These are phyloP conservation scores for Leptinotarsa tumamoca DNA, from an alignment of 2,888 invertebrate species.

Conservation along the genomic window DNA sequence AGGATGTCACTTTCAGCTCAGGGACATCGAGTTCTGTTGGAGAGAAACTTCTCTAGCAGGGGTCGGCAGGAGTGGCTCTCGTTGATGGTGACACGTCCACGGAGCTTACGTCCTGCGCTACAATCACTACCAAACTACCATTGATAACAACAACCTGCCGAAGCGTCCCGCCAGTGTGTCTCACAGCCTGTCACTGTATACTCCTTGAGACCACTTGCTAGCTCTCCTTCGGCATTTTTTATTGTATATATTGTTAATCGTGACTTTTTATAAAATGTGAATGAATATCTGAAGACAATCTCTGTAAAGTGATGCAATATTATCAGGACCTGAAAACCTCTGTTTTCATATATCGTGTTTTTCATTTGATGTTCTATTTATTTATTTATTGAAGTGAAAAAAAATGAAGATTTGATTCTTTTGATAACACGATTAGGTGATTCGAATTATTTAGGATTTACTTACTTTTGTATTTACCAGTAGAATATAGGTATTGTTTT, in stretches of 20 bases:
- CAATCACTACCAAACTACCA: slow-evolving; percentile 33
- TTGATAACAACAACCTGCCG: slow-evolving; percentile 57
- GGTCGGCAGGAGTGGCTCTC: slow-evolving; percentile 72
- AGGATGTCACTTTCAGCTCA: slow-evolving; percentile 69
- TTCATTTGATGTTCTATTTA: slow-evolving; percentile 13
- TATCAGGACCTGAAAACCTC: slow-evolving; percentile 44
- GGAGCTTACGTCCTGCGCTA: slow-evolving; percentile 51
- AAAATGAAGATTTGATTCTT: slow-evolving; percentile 14
- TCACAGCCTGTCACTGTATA: slow-evolving; percentile 59
- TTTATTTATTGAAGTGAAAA: slow-evolving; percentile 25
- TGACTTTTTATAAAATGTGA: slow-evolving; percentile 54
- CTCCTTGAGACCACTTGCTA: slow-evolving; percentile 63
- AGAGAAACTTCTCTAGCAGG: slow-evolving; percentile 83
- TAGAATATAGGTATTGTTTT: slow-evolving; percentile 22
- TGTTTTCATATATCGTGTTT: slow-evolving; percentile 40
- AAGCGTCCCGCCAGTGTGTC: slow-evolving; percentile 58
- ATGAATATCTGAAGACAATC: slow-evolving; percentile 58
- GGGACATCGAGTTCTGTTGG: slow-evolving; percentile 78
- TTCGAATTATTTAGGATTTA: slow-evolving; percentile 21
- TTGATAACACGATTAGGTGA: slow-evolving; percentile 16
- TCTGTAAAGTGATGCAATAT: slow-evolving; percentile 63
- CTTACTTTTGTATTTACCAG: slow-evolving; percentile 27
- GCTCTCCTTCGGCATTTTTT: slow-evolving; percentile 47
- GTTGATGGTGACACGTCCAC: slow-evolving; percentile 52
- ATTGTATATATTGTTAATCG: slow-evolving; percentile 51